These are phyloP conservation scores for Limnodromus scolopaceus DNA, from an alignment of 2,797 vertebrate species.

Conservation along the genomic window DNA sequence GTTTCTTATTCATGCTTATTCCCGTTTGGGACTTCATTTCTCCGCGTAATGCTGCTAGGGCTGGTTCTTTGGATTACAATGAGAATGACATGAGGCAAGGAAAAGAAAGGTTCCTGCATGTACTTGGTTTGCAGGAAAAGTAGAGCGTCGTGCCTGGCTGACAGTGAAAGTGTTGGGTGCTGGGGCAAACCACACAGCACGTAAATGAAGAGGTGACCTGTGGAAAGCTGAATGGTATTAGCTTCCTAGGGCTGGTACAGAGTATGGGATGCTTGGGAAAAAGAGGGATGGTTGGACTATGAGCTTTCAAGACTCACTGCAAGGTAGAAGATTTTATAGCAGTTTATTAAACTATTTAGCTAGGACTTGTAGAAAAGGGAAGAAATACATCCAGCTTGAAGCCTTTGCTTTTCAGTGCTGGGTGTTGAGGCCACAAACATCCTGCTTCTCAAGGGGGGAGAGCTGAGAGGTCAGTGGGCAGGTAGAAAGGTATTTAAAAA, in stretches of 20 bases:
- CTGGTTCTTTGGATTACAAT: not conserved
- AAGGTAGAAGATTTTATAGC: not conserved
- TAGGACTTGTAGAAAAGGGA: not conserved
- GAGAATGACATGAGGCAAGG: not conserved
- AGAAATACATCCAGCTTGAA: not conserved
- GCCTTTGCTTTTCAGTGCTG: not conserved
- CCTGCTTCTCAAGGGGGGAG: not conserved
- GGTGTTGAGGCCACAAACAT: not conserved
- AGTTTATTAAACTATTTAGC: not conserved
- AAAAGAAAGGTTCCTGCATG: not conserved
- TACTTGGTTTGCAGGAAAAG: not conserved
- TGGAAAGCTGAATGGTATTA: not conserved
- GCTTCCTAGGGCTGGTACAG: not conserved
- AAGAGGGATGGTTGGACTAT: not conserved
- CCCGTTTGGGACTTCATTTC: not conserved
- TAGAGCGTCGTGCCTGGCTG: not conserved
- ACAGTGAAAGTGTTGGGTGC: not conserved
- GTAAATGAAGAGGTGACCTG: not conserved
- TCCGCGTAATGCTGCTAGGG: not conserved
- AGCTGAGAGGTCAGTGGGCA: not conserved
- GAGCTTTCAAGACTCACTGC: not conserved
- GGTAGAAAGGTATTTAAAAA: conserved; percentile 47
- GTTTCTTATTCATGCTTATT: not conserved
- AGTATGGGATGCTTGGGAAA: not conserved
- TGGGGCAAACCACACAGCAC: not conserved